Evolutionary conservation across 2,797 vertebrate species (phyloP), one percentile per base, ranked within the genome.

Genomic region (Bryconaethiops microstoma): DNA sequence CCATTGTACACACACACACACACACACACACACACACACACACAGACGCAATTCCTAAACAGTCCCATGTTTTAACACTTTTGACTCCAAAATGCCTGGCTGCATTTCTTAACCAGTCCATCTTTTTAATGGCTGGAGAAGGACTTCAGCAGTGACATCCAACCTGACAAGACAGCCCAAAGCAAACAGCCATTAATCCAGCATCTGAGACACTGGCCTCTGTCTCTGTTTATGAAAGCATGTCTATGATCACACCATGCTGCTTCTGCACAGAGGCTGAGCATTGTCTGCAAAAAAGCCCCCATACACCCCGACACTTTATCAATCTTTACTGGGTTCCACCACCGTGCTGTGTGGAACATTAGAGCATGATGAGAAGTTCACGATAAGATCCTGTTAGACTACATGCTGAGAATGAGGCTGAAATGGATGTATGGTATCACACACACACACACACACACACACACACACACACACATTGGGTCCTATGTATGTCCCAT

Each of bases 161-260:
- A 86, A 86, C 87, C 65, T 85, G 86, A 82, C 72, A 81, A 80
- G 83, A 87, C 78, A 86, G 73, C 76, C 39, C 71, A 88, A 87
- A 84, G 82, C 81, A 88, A 89, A 87, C 86, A 84, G 75, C 75
- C 77, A 80, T 83, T 85, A 77, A 84, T 84, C 64, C 75, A 65
- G 21, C 48, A 54, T 57, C 85, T 63, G 74, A 67, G 69, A 81
- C 52, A 48, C 42, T 21, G 74, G 40, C 54, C 68, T 57, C 68
- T 60, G 59, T 73, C 48, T 83, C 63, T 77, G 78, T 84, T 86
- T 81, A 75, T 84, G 62, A 79, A 69, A 80, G 60, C 72, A 55
- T 67, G 71, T 29, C 42, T 70, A 54, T 79, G 74, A 79, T 62
- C 78, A 72, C 77, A 54, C 78, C 67, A 59, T 65, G 25, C 52